A percentile compares a stretch with the other conserved stretches of the same genome.
Evolutionary conservation across 1,140 invertebrate species (phyloP).

Genomic region (Harlomillsia oculata): DNA sequence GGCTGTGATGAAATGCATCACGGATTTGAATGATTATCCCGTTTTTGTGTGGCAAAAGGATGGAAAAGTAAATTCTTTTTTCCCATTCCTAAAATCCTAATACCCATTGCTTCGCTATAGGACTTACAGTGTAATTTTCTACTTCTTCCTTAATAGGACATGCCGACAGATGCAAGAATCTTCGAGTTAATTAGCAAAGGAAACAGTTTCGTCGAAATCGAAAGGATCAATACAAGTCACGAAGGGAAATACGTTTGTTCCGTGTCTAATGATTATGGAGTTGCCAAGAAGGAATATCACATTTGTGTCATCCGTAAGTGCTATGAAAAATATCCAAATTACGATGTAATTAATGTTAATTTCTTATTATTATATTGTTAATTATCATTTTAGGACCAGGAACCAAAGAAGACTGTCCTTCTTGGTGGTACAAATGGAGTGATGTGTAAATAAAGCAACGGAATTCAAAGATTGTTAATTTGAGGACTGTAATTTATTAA

Average conservation of each 20-base stretch:
- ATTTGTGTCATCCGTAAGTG: constrained; percentile 21
- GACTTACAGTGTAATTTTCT: not conserved
- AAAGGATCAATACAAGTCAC: not conserved
- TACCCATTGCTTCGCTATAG: not conserved
- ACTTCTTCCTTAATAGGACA: not conserved
- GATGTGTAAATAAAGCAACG: not conserved
- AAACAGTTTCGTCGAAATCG: constrained; percentile 25
- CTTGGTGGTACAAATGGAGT: constrained; percentile 25
- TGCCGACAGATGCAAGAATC: not conserved
- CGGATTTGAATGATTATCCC: constrained; percentile 13
- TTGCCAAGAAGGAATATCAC: constrained; percentile 13
- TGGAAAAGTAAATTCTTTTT: constrained; percentile 11
- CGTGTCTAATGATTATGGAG: constrained; percentile 16
- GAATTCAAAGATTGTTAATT: not conserved
- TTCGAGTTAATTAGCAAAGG: constrained; percentile 24
- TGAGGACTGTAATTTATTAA: not conserved
- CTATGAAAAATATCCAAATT: not conserved
- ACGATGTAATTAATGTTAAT: not conserved
- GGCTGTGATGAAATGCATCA: constrained; percentile 16
- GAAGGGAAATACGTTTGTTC: constrained; percentile 18
- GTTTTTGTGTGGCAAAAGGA: constrained; percentile 16
- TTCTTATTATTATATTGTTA: not conserved
- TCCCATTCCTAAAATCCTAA: constrained; percentile 2
- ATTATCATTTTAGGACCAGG: constrained; percentile 6
- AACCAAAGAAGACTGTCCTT: constrained; percentile 21